Conservation (phyloP, 2,888 invertebrate genomes). For the Mellilla xanthometata region DNA sequence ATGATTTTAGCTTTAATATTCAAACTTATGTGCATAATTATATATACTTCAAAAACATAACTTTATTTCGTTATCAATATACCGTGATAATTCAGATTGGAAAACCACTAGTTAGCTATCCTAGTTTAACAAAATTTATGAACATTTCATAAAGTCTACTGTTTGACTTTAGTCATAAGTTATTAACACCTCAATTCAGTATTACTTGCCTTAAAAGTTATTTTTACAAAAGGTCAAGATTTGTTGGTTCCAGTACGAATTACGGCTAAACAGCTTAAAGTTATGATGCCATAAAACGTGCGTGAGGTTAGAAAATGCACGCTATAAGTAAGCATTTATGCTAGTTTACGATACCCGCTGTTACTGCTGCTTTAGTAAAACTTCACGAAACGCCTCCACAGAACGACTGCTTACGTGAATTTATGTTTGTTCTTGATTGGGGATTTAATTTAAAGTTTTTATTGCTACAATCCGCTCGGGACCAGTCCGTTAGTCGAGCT, state of each 20-base stretch:
- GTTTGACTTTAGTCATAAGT: not conserved
- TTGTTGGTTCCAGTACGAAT: conserved; percentile 2
- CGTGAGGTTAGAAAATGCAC: conserved; percentile 12
- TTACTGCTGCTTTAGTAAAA: conserved; percentile 14
- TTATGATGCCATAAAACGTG: conserved; percentile 19
- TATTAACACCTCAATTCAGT: conserved; percentile 1
- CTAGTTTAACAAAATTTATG: too few relatives aligned
- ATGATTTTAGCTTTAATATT: too few relatives aligned
- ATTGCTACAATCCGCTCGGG: conserved; percentile 45
- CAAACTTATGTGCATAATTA: too few relatives aligned
- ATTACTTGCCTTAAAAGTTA: conserved; percentile 1
- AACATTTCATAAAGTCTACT: too few relatives aligned
- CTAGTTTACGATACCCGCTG: conserved; percentile 12
- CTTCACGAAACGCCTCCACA: conserved; percentile 11
- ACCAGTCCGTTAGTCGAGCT: conserved; percentile 35
- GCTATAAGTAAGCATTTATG: conserved; percentile 15
- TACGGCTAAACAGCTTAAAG: conserved; percentile 6
- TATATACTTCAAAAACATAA: too few relatives aligned
- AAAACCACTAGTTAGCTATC: too few relatives aligned
- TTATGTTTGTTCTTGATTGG: conserved; percentile 39
- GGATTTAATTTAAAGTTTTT: conserved; percentile 50
- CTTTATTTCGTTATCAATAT: too few relatives aligned
- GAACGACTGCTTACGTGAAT: conserved; percentile 24
- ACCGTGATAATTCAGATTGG: too few relatives aligned
- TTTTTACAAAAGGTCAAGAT: conserved; percentile 5